These are phyloP conservation scores for Melanotaenia boesemani DNA, from an alignment of 2,797 vertebrate genomes.

Conservation along the genomic window DNA sequence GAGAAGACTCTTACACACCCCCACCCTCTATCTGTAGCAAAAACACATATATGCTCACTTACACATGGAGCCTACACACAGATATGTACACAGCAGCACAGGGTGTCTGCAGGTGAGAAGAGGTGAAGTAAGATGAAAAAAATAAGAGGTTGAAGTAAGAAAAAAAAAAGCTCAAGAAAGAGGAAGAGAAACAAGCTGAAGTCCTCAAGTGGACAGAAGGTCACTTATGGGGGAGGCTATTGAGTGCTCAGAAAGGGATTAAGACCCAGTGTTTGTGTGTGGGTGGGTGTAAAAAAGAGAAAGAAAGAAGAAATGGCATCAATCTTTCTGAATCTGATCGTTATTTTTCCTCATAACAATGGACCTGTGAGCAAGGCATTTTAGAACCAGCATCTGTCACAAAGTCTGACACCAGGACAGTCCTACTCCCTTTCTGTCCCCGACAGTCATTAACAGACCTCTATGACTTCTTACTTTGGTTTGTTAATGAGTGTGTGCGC, in stretches of 20 bases:
- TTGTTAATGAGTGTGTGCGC: constrained; percentile 36
- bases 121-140: constrained; percentile 60
- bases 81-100: constrained; percentile 32
- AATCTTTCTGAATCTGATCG: constrained; percentile 63
- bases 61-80: neutral
- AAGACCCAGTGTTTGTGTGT: neutral
- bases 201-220: constrained; percentile 41
- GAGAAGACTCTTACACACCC: constrained; percentile 34
- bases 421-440: constrained; percentile 53
- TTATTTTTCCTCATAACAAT: constrained; percentile 68
- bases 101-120: constrained; percentile 42
- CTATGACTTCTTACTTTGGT: constrained; percentile 56
- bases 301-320: constrained; percentile 58
- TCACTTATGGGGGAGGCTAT: constrained; percentile 45
- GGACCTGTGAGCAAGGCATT: constrained; percentile 72
- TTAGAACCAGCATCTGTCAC: constrained; percentile 75
- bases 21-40: neutral
- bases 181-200: constrained; percentile 23
- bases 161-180: constrained; percentile 35
- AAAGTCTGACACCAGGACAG: constrained; percentile 66
- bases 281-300: constrained; percentile 22
- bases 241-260: constrained; percentile 35
- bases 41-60: constrained; percentile 35
- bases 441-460: constrained; percentile 66
- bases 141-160: constrained; percentile 34